Percentiles rank a stretch among this genome's conserved stretches.
phyloP scores from a whole-genome alignment of 2,888 invertebrate genomes.

The Pandemis cinnamomeana region DNA sequence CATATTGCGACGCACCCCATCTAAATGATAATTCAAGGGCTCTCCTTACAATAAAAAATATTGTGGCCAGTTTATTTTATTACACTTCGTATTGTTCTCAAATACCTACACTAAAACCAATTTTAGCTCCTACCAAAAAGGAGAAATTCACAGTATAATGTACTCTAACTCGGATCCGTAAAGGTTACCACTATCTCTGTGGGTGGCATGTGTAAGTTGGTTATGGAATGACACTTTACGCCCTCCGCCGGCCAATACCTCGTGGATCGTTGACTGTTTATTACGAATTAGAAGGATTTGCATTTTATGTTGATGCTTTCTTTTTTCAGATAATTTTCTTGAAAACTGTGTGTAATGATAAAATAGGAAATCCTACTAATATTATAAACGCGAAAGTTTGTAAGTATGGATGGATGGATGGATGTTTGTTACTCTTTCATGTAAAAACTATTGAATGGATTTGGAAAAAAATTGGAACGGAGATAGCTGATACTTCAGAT shows the following conservation, averaged over 20 bases:
- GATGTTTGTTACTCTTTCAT: too few relatives aligned
- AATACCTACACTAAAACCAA: constrained; percentile 59
- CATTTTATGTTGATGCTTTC: constrained; percentile 54
- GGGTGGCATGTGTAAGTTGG: not conserved
- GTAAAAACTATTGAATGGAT: too few relatives aligned
- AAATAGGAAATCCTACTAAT: not conserved
- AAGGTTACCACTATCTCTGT: not conserved
- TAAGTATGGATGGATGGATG: too few relatives aligned
- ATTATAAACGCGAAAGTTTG: too few relatives aligned
- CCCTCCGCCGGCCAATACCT: constrained; percentile 24
- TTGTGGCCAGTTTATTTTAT: constrained; percentile 83
- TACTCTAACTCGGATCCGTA: not conserved
- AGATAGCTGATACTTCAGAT: too few relatives aligned
- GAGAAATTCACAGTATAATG: not conserved
- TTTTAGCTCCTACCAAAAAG: constrained; percentile 38
- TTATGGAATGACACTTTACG: constrained; percentile 15
- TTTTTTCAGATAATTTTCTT: constrained; percentile 40
- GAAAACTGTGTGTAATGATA: not conserved
- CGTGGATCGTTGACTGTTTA: constrained; percentile 45
- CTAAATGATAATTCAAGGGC: constrained; percentile 83
- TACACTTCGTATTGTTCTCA: constrained; percentile 81
- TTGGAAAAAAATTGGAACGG: not conserved
- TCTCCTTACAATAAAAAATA: constrained; percentile 83
- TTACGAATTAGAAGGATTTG: constrained; percentile 62
- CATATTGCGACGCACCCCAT: constrained; percentile 80